Base-by-base conservation (phyloP, 2,888 invertebrate species). In the Pheosia gnoma region DNA sequence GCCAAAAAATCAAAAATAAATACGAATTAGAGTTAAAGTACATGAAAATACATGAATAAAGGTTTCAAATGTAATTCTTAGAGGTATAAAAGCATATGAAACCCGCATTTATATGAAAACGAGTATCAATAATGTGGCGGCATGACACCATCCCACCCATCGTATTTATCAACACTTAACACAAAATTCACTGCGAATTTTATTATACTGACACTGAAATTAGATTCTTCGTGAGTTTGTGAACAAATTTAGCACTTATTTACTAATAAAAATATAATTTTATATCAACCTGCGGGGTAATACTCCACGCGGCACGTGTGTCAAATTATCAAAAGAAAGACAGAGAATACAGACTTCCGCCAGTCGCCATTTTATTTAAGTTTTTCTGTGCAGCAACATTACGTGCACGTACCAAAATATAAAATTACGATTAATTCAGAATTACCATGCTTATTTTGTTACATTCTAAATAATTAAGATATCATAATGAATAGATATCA, bases 271-370 rank as follows among this genome's bases (percentile, higher is more conserved):
- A 81, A 81, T 79, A 77, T 80, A 85, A 83, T 80, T 74, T 81
- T 78, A 69, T 84, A 87, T 73, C 83, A 85, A 94, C 94, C 94
- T 94, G 93, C 93, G 94, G 79, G 90, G 88, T 72, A 87, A 90
- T 87, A 91, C 90, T 94, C 93, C 94, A 94, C 94, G 94, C 94
- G 90, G 90, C 93, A 93, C 94, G 94, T 93, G 93, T 92, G 91
- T 90, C 91, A 92, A 91, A 84, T 88, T 90, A 85, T 89, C 84
- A 89, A 93, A 93, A 91, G 90, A 90, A 88, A 80, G 89, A 89
- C 86, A 87, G 79, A 78, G 80, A 86, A 81, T 79, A 78, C 78
- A 80, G 77, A 86, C 84, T 90, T 92, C 91, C 90, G 89, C 79
- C 79, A 71, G 78, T 83, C 82, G 88, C 91, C 89, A 90, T 90